Evolutionary conservation across 2,113 vertebrate species (phyloP).

Genomic region (Myrmecobius fasciatus): DNA sequence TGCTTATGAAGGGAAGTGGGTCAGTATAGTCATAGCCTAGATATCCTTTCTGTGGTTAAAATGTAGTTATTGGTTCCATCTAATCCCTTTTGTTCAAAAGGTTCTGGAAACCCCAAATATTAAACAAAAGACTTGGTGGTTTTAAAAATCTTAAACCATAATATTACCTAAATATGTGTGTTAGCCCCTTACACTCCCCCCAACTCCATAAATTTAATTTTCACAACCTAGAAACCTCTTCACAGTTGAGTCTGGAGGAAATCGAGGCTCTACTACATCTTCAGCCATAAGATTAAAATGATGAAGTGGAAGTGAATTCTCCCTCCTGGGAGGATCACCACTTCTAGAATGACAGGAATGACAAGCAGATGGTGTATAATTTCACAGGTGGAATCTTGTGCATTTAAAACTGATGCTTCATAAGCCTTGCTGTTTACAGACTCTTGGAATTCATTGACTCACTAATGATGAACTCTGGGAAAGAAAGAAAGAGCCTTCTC

Average conservation of each 20-base stretch:
- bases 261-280: slow-evolving; percentile 5
- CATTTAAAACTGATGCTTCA: slow-evolving; percentile 61
- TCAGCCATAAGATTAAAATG: slow-evolving; percentile 49
- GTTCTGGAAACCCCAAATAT: not conserved
- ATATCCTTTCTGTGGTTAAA: slow-evolving; percentile 12
- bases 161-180: not conserved
- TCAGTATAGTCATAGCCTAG: not conserved
- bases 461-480: slow-evolving; percentile 52
- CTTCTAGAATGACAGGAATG: slow-evolving; percentile 58
- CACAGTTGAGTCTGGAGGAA: slow-evolving; percentile 42
- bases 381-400: slow-evolving; percentile 59
- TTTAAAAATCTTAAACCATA: not conserved
- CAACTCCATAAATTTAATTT: slow-evolving; percentile 22
- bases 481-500: slow-evolving; percentile 53
- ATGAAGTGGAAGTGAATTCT: slow-evolving; percentile 58
- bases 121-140: not conserved
- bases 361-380: slow-evolving; percentile 69
- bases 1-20: not conserved
- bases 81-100: not conserved
- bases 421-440: slow-evolving; percentile 57
- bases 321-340: slow-evolving; percentile 34
- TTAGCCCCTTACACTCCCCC: not conserved
- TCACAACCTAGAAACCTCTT: slow-evolving; percentile 42
- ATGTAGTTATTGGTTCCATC: not conserved
- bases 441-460: slow-evolving; percentile 54